phyloP scores from a whole-genome alignment of 2,888 invertebrate genomes.

The Drosophila barbarae region DNA sequence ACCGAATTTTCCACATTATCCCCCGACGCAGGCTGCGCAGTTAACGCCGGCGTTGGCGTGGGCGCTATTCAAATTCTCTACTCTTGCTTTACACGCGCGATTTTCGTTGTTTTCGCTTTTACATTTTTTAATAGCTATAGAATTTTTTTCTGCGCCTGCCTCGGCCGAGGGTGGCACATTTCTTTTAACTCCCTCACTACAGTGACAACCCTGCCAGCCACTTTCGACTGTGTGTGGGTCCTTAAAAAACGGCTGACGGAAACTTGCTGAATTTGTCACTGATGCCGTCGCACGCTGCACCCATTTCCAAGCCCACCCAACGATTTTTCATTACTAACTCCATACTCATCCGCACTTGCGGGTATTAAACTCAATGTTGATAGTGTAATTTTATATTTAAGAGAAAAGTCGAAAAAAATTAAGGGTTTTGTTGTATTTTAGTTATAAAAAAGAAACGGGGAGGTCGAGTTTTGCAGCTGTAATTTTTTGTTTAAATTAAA shows the following conservation, averaged over 20 bases:
- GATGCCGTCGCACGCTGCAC: slow-evolving; percentile 11
- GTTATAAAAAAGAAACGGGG: slow-evolving; percentile 20
- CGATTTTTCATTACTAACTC: slow-evolving; percentile 13
- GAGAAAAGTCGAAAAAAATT: slow-evolving; percentile 39
- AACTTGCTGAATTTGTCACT: slow-evolving; percentile 25
- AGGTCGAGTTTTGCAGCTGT: no score
- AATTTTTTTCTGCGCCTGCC: slow-evolving; percentile 46
- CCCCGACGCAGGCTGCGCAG: slow-evolving; percentile 28
- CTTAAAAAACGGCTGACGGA: slow-evolving; percentile 69
- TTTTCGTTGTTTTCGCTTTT: slow-evolving; percentile 75
- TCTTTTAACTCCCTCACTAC: slow-evolving; percentile 37
- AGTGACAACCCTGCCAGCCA: slow-evolving; percentile 65
- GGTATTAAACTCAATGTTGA: slow-evolving; percentile 76
- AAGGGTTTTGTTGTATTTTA: slow-evolving; percentile 56
- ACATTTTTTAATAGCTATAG: slow-evolving; percentile 75
- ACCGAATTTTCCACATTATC: slow-evolving; percentile 69
- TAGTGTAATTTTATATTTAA: slow-evolving; percentile 76
- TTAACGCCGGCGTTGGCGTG: slow-evolving; percentile 35
- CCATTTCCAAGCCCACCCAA: background rate
- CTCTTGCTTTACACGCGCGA: slow-evolving; percentile 75
- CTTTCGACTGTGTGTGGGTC: slow-evolving; percentile 50
- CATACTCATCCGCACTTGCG: slow-evolving; percentile 64
- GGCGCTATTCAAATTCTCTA: slow-evolving; percentile 69
- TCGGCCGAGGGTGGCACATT: slow-evolving; percentile 41
- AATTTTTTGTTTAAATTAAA: background rate